Evolutionary conservation across 2,113 vertebrate genomes (phyloP), one percentile per base, ranked within the genome.

Genomic region (Bostrychus sinensis): DNA sequence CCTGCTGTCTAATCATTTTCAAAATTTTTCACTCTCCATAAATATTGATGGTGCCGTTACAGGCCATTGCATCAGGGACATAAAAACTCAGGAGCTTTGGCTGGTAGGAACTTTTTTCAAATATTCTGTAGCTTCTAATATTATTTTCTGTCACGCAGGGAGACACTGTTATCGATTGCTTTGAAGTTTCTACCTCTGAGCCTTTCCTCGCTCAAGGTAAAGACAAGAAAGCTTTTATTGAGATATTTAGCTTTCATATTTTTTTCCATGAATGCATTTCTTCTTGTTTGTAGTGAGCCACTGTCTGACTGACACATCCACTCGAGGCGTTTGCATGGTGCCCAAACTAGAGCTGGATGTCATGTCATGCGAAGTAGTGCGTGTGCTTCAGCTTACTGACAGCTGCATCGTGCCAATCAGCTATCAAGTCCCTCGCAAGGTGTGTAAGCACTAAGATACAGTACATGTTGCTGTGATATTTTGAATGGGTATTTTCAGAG

Each of bases 361-460:
- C 45, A 80, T 93, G 89, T 88, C 89, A 65, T 99, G 97, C 0
- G 96, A 99, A 83, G 95, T 99, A 62, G 84, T 95, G 62, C 92
- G 93, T 0, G 84, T 95, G 34, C 91, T 98, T 74, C 97, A 99
- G 92, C 92, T 99, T 85, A 94, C 92, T 0, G 92, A 96, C 72
- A 89, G 60, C 0, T 89, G 91, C 85, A 90, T 99, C 0, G 48
- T 98, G 38, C 97, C 97, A 0, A 2, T 99, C 91, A 97, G 94
- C 86, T 94, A 94, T 67, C 68, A 89, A 0, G 95, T 98, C 62
- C 97, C 95, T 53, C 95, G 97, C 75, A 99, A 98, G 96, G 97
- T 98, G 34, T 74, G 69, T 11, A 2, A 2, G 5, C n/a, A 14
- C 13, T 26, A 39, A 39, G 13, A 39, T 39, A 13, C n/a, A n/a